Percentiles rank a stretch among this genome's conserved stretches.
These are phyloP conservation scores for Argynnis bischoffii DNA, from an alignment of 2,888 invertebrate species.

Conservation along the genomic window DNA sequence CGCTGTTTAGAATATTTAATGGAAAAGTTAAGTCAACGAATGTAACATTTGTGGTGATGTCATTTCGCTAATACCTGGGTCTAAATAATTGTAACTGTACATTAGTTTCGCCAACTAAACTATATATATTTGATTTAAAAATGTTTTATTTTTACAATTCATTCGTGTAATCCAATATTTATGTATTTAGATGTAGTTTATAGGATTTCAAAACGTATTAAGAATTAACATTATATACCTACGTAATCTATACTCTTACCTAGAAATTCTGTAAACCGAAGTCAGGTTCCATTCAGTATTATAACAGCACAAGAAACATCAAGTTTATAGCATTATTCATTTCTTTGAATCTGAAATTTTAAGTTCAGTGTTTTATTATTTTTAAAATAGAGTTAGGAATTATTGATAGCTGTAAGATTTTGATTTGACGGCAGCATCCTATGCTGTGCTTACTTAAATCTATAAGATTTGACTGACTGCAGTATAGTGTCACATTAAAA, in stretches of 20 bases:
- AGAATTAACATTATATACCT: constrained; percentile 51
- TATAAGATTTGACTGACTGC: constrained; percentile 70
- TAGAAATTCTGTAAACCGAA: constrained; percentile 34
- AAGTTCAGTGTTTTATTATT: constrained; percentile 16
- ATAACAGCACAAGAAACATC: constrained; percentile 53
- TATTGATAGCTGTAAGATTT: constrained; percentile 56
- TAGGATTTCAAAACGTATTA: constrained; percentile 67
- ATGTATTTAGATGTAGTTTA: constrained; percentile 69
- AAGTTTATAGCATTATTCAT: constrained; percentile 37
- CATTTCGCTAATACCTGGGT: constrained; percentile 57
- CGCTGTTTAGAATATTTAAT: constrained; percentile 64
- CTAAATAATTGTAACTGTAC: constrained; percentile 51
- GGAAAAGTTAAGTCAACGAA: constrained; percentile 64
- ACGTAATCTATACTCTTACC: constrained; percentile 45
- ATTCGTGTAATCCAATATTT: constrained; percentile 65
- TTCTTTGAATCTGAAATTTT: constrained; percentile 47
- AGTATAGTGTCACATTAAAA: constrained; percentile 63
- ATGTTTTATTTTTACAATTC: constrained; percentile 77
- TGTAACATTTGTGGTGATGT: constrained; percentile 63
- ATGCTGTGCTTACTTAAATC: constrained; percentile 71
- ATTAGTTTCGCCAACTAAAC: constrained; percentile 70
- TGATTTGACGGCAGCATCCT: constrained; percentile 71
- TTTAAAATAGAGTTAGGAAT: constrained; percentile 44
- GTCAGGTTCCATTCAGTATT: constrained; percentile 41
- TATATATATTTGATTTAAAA: constrained; percentile 40